phyloP scores from a whole-genome alignment of 2,113 vertebrate genomes.

The Eulacestoma nigropectus region DNA sequence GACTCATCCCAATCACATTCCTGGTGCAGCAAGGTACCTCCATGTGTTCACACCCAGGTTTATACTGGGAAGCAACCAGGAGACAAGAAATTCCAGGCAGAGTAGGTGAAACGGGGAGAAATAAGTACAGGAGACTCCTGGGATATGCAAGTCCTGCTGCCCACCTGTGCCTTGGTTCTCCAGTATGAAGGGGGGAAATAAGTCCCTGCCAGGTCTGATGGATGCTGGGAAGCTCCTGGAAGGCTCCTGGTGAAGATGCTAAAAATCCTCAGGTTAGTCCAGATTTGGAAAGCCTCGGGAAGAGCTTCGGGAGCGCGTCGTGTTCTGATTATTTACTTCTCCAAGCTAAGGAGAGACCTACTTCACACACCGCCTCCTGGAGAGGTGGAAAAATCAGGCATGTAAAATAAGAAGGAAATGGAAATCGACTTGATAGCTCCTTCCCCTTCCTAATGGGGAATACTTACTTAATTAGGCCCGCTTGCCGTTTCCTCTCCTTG shows the following conservation, averaged over 20 bases:
- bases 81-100: background rate
- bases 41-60: rapidly evolving
- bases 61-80: background rate
- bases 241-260: background rate
- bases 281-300: slow-evolving; percentile 3
- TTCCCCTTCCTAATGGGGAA: slow-evolving; percentile 40
- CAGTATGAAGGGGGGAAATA: background rate
- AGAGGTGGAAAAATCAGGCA: slow-evolving; percentile 37
- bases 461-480: slow-evolving; percentile 31
- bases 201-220: background rate
- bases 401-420: slow-evolving; percentile 38
- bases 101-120: background rate
- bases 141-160: background rate
- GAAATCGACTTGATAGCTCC: slow-evolving; percentile 46
- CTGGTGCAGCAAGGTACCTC: rapidly evolving
- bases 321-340: slow-evolving; percentile 50
- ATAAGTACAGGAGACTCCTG: rapidly evolving
- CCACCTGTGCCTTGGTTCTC: background rate
- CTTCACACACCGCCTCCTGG: slow-evolving; percentile 42
- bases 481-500: slow-evolving; percentile 35
- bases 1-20: background rate
- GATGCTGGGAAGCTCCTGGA: background rate
- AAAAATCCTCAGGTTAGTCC: background rate
- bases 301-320: rapidly evolving
- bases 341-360: slow-evolving; percentile 2